Percentiles rank a stretch among this genome's conserved stretches.
phyloP scores from a whole-genome alignment of 2,113 vertebrate species.

The Pampusana beccarii region DNA sequence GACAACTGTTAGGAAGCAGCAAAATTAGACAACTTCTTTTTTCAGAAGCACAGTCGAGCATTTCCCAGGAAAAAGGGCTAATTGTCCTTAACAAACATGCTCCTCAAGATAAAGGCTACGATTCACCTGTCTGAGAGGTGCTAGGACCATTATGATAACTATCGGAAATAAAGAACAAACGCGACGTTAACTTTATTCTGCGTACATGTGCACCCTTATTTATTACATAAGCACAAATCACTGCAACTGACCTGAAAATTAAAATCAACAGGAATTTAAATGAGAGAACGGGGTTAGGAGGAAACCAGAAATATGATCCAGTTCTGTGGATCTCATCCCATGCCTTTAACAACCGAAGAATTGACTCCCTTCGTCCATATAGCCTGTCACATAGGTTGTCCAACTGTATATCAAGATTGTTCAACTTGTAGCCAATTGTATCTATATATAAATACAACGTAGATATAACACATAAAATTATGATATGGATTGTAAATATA shows the following conservation, averaged over 20 bases:
- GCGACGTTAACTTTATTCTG: background rate
- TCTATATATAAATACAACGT: background rate
- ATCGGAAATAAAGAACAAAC: background rate
- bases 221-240: background rate
- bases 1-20: background rate
- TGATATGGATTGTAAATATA: background rate
- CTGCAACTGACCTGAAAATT: background rate
- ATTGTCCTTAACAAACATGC: background rate
- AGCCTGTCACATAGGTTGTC: background rate
- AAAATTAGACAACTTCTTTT: background rate
- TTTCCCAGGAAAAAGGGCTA: background rate
- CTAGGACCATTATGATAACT: background rate
- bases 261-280: background rate
- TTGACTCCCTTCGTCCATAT: rapidly evolving
- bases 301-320: background rate
- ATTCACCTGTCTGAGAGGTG: background rate
- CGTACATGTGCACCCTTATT: background rate
- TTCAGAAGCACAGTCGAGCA: background rate
- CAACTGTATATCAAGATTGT: background rate
- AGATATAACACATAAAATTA: background rate
- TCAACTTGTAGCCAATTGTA: background rate
- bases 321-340: background rate
- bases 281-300: background rate
- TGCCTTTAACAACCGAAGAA: background rate
- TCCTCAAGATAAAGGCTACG: background rate